A percentile compares a stretch with the other conserved stretches of the same genome.
Conservation (phyloP, 2,797 vertebrate genomes). For the Esox masquinongy region DNA sequence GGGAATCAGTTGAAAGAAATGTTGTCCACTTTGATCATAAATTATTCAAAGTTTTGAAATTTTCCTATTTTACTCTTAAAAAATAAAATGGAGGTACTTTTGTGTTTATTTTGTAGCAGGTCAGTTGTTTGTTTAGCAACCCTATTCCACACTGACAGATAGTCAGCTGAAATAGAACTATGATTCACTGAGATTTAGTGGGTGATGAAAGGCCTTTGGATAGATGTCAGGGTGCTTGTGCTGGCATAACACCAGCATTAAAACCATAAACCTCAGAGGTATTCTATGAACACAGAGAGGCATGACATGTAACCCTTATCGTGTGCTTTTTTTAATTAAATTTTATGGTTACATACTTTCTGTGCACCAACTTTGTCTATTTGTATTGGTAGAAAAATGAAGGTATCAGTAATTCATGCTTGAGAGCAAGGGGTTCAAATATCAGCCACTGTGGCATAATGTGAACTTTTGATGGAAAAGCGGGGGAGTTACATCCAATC, state of each 20-base stretch:
- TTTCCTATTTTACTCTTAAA: slow-evolving; percentile 49
- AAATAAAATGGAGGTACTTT: slow-evolving; percentile 52
- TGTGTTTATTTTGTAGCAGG: background rate
- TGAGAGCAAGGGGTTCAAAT: background rate
- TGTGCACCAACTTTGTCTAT: background rate
- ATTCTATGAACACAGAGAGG: background rate
- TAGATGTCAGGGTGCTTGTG: background rate
- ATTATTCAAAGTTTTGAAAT: slow-evolving; percentile 61
- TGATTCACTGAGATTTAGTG: background rate
- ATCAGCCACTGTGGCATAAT: background rate
- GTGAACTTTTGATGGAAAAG: background rate
- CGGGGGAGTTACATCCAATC: slow-evolving; percentile 5
- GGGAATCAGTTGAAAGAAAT: slow-evolving; percentile 31
- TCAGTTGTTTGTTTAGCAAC: slow-evolving; percentile 26
- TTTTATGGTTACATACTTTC: background rate
- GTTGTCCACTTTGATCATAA: slow-evolving; percentile 54
- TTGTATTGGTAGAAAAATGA: background rate
- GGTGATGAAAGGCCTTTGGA: background rate
- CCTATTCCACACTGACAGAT: slow-evolving; percentile 35
- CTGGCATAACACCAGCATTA: background rate
- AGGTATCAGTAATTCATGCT: background rate
- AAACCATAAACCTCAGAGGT: background rate
- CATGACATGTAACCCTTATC: background rate
- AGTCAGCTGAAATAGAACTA: slow-evolving; percentile 12
- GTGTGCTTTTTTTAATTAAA: background rate